phyloP scores from a whole-genome alignment of 1,140 invertebrate genomes.

The Drosophila arizonae region DNA sequence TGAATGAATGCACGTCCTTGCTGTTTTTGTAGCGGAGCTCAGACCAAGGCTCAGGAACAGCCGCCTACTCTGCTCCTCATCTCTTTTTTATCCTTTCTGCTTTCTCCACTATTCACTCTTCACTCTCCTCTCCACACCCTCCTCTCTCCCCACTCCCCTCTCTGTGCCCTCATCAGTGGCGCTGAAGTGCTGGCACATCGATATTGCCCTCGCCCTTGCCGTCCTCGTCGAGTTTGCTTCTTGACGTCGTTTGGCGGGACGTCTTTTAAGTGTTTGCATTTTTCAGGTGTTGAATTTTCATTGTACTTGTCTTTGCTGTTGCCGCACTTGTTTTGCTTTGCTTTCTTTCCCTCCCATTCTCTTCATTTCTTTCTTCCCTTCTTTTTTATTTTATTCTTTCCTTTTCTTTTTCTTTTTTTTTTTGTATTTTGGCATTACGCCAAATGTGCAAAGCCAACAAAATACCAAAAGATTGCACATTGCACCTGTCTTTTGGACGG shows the following conservation, averaged over 20 bases:
- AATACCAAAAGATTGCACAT: conserved; percentile 81
- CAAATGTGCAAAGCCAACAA: conserved; percentile 81
- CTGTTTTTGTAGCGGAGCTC: conserved; percentile 16
- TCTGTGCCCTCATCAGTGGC: conserved; percentile 25
- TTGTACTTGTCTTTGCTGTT: conserved; percentile 68
- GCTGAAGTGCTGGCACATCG: conserved; percentile 36
- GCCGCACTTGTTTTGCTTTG: conserved; percentile 62
- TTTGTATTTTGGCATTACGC: conserved; percentile 75
- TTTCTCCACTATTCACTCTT: not conserved
- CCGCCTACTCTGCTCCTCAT: not conserved
- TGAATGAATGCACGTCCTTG: conserved; percentile 74
- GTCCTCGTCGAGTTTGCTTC: conserved; percentile 30
- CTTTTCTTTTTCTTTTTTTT: conserved; percentile 34
- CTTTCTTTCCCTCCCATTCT: conserved; percentile 10
- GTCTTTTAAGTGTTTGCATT: conserved; percentile 76
- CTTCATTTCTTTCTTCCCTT: not conserved
- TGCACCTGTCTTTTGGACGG: conserved; percentile 73
- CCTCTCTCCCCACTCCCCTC: not conserved
- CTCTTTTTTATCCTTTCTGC: not conserved
- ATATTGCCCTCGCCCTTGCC: conserved; percentile 43
- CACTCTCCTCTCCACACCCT: not conserved
- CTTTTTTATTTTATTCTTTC: not conserved
- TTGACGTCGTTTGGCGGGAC: conserved; percentile 43
- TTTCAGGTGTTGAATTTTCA: conserved; percentile 80
- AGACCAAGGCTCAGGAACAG: conserved; percentile 16